These are phyloP conservation scores for Himalopsyche tibetana DNA, from an alignment of 2,888 invertebrate genomes.

Conservation along the genomic window DNA sequence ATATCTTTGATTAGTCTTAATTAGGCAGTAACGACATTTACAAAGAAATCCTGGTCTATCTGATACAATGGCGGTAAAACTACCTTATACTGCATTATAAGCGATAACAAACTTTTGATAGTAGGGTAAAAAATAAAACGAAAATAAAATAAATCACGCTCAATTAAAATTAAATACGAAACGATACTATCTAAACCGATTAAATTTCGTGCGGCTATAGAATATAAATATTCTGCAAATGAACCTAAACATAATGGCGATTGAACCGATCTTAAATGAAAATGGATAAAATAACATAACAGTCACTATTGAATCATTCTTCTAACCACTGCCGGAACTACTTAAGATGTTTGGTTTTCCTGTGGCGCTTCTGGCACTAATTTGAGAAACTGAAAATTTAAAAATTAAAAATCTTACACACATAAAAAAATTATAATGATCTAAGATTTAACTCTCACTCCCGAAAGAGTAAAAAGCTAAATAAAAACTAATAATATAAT, in stretches of 20 bases:
- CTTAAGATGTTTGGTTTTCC: constrained; percentile 64
- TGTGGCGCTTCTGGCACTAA: constrained; percentile 45
- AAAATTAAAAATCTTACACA: constrained; percentile 27
- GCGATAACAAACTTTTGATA: no score
- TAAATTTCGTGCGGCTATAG: neutral
- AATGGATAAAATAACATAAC: neutral
- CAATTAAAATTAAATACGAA: neutral
- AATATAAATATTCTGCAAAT: neutral
- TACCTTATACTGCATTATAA: no score
- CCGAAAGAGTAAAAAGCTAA: no score
- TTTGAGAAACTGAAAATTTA: constrained; percentile 47
- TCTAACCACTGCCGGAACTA: constrained; percentile 58
- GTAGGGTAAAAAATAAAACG: no score
- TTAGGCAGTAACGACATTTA: no score
- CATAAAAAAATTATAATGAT: constrained; percentile 29
- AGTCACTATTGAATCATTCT: neutral
- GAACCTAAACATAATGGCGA: neutral
- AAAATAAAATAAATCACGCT: neutral
- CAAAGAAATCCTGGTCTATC: no score
- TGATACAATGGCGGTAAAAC: no score
- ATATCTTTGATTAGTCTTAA: no score
- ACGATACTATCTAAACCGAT: neutral
- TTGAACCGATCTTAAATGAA: neutral
- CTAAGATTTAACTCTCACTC: neutral
- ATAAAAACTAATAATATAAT: no score